Percentiles rank a stretch among this genome's conserved stretches.
phyloP scores from a whole-genome alignment of 2,888 invertebrate genomes.

The Synanthedon vespiformis region DNA sequence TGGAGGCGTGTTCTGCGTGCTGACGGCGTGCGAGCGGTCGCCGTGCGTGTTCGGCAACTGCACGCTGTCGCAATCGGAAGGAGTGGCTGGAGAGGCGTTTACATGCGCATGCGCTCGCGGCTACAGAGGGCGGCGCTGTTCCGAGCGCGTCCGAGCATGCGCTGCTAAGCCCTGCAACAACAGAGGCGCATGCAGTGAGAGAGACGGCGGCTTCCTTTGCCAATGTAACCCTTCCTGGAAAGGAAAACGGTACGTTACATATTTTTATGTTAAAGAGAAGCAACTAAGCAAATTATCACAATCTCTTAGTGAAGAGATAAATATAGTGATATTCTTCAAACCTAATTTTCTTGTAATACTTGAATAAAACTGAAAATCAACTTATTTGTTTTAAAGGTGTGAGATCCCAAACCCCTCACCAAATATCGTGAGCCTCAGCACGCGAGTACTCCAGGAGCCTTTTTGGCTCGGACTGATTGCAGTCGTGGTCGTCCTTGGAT shows the following conservation, averaged over 20 bases:
- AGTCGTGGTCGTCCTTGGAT: constrained; percentile 81
- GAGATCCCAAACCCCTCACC: constrained; percentile 75
- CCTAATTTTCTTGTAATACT: background rate
- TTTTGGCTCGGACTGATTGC: constrained; percentile 91
- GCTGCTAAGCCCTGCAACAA: constrained; percentile 80
- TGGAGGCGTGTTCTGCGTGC: constrained; percentile 79
- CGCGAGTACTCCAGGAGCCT: constrained; percentile 87
- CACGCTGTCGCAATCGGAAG: constrained; percentile 43
- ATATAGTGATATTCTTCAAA: too few relatives aligned
- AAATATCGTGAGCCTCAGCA: constrained; percentile 71
- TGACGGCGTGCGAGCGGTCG: constrained; percentile 80
- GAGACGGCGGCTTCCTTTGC: constrained; percentile 76
- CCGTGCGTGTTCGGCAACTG: constrained; percentile 78
- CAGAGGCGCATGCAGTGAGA: constrained; percentile 78
- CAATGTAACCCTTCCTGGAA: constrained; percentile 82
- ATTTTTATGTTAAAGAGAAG: background rate
- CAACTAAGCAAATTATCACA: background rate
- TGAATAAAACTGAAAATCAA: background rate
- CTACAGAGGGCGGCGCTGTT: constrained; percentile 76
- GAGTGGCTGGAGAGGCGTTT: constrained; percentile 34
- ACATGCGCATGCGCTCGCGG: constrained; percentile 77
- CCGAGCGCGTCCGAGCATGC: constrained; percentile 77
- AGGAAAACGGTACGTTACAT: constrained; percentile 56
- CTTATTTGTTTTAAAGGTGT: constrained; percentile 58
- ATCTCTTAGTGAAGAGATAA: too few relatives aligned